phyloP scores from a whole-genome alignment of 2,113 vertebrate genomes.

The Corythornis vintsioides region DNA sequence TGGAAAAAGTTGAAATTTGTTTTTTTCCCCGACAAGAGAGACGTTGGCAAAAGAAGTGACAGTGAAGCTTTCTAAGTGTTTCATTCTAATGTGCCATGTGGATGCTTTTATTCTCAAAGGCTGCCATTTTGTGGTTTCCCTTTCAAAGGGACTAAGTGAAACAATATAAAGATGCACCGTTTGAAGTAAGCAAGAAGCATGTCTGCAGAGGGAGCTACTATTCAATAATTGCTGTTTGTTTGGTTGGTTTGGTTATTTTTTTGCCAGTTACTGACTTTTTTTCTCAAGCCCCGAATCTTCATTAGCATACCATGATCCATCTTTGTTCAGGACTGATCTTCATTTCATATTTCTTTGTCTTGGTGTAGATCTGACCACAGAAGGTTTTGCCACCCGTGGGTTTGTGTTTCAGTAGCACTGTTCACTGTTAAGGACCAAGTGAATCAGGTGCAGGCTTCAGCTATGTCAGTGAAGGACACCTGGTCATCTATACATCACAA shows the following conservation, averaged over 20 bases:
- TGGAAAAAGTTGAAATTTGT: neutral
- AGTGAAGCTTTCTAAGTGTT: neutral
- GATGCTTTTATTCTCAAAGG: slow-evolving; percentile 16
- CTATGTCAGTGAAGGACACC: neutral
- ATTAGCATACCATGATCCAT: neutral
- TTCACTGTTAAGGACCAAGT: neutral
- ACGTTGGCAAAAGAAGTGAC: neutral
- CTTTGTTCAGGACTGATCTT: neutral
- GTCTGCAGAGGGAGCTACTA: neutral
- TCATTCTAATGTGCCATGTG: neutral
- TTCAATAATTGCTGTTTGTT: neutral
- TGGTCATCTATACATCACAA: neutral
- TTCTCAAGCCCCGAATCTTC: neutral
- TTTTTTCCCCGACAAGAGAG: neutral
- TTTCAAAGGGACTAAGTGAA: slow-evolving; percentile 14
- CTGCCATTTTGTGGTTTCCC: slow-evolving; percentile 22
- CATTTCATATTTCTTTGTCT: neutral
- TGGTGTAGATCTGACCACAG: neutral
- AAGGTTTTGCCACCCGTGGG: neutral
- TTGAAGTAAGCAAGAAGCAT: neutral
- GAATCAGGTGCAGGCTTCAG: neutral
- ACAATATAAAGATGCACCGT: neutral
- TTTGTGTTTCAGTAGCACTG: neutral
- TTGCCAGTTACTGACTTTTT: neutral
- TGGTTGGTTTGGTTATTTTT: neutral